Evolutionary conservation across 2,797 vertebrate genomes (phyloP).

Genomic region (Amblyraja radiata): DNA sequence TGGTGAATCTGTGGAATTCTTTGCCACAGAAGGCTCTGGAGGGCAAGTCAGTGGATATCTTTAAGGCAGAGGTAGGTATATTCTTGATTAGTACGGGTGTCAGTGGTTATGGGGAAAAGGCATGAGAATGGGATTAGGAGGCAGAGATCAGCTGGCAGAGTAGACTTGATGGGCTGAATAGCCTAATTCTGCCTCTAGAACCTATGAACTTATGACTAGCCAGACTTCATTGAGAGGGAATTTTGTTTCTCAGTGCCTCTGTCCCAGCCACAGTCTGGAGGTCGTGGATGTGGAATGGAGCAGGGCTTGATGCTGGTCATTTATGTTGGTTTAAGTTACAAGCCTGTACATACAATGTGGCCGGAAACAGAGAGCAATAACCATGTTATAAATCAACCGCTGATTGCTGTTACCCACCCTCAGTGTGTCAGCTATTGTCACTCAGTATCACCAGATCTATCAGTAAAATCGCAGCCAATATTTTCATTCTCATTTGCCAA

Average conservation of each 20-base stretch:
- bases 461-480: background rate
- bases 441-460: background rate
- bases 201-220: background rate
- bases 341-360: background rate
- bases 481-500: background rate
- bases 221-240: background rate
- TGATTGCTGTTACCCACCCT: background rate
- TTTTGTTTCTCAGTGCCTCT: background rate
- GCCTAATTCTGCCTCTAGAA: too few relatives aligned
- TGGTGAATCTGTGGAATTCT: too few relatives aligned
- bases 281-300: background rate
- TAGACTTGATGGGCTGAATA: too few relatives aligned
- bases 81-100: too few relatives aligned
- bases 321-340: background rate
- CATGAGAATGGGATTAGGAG: too few relatives aligned
- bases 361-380: conserved; percentile 5
- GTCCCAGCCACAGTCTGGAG: background rate
- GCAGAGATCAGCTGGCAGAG: too few relatives aligned
- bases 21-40: too few relatives aligned
- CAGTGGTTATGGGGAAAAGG: too few relatives aligned
- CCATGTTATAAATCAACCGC: background rate
- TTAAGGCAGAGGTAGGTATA: too few relatives aligned
- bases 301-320: background rate
- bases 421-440: background rate
- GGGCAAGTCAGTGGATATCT: too few relatives aligned